Evolutionary conservation across 2,888 invertebrate genomes (phyloP).

Genomic region (Oscheius sp.): DNA sequence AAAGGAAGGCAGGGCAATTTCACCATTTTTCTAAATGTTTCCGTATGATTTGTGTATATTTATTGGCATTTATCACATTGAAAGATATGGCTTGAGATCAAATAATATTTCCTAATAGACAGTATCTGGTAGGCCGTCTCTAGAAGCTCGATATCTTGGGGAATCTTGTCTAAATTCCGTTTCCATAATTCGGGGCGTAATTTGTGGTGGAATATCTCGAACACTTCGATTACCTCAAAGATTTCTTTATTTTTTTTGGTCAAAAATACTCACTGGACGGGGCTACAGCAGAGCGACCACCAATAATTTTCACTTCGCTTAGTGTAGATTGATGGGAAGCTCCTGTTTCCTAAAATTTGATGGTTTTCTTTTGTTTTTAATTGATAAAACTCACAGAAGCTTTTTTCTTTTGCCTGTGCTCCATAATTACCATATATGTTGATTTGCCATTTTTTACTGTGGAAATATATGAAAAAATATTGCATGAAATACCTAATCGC

Average conservation of each 20-base stretch:
- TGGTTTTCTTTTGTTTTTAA: no score
- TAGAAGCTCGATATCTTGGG: conserved; percentile 9
- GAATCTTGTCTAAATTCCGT: conserved; percentile 10
- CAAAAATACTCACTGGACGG: neutral
- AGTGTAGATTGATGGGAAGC: conserved; percentile 3
- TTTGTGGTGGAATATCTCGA: neutral
- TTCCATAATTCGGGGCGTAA: conserved; percentile 7
- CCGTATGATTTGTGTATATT: no score
- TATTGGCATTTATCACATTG: no score
- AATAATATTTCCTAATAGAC: no score
- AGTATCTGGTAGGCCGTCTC: neutral
- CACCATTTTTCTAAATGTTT: no score
- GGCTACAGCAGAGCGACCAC: neutral
- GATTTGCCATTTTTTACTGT: conserved; percentile 32
- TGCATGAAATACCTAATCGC: neutral
- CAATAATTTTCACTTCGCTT: conserved; percentile 16
- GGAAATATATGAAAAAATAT: neutral
- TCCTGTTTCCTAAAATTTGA: neutral
- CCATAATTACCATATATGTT: conserved; percentile 22
- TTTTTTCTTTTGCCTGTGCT: conserved; percentile 9
- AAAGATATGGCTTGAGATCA: no score
- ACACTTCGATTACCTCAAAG: neutral
- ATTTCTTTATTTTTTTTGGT: neutral
- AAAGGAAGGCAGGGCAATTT: no score
- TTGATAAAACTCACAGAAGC: conserved; percentile 3